Evolutionary conservation across 2,888 invertebrate genomes (phyloP), one percentile per base, ranked within the genome.

Genomic region (Cyclophora albipunctata): DNA sequence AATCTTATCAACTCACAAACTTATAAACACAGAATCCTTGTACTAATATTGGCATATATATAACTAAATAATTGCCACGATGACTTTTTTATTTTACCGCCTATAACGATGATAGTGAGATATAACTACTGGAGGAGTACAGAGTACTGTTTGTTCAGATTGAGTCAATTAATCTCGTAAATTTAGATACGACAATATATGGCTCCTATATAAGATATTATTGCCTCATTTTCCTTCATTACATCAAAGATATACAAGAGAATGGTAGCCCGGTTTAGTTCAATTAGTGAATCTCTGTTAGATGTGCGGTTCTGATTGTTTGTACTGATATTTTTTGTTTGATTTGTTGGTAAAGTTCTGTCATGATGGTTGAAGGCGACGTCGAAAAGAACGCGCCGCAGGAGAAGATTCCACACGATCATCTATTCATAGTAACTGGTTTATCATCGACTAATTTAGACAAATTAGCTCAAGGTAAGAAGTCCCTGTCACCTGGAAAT

Each of bases 401-500:
- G 48, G 85, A 83, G 49, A 85, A 81, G 57, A 85, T 87, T 0
- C 73, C 84, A 0, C 85, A 84, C 45, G 84, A 82, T 51, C 86
- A 87, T 48, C 68, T 87, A 2, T 88, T 75, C 55, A 83, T 71
- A 58, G 85, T 87, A 41, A 87, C 87, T 0, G 87, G 86, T 33
- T 60, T 88, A 45, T 85, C 87, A 0, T 74, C 84, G 0, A 66
- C 63, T 2, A 88, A 86, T 59, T 64, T 87, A 62, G 84, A 86
- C 59, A 86, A 86, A 56, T 58, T 86, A 59, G 80, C 77, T 7
- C 75, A 81, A 79, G 84, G 87, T 87, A 74, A 1, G 66, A 43
- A 20, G 20, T 20, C 1, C 2, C 20, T 20, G 20, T 20, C 20
- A 20, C 20, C 20, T 20, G 20, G 20, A 20, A 20, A 20, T 20